Evolutionary conservation across 2,113 vertebrate species (phyloP).

Genomic region (Sturnira hondurensis): DNA sequence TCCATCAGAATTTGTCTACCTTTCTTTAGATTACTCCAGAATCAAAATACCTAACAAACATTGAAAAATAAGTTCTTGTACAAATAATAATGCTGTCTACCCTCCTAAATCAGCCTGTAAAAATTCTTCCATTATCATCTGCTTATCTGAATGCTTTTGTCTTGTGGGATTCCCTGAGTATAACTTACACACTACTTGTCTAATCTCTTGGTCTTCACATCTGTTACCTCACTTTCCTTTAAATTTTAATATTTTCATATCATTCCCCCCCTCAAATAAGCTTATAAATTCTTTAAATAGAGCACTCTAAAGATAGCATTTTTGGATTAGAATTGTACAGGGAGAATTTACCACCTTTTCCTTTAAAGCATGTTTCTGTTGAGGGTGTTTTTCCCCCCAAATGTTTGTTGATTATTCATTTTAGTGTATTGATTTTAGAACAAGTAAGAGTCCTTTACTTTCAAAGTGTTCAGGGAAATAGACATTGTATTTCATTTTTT

Average conservation of each 20-base stretch:
- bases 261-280: neutral
- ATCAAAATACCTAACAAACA: neutral
- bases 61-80: neutral
- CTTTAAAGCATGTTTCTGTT: neutral
- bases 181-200: neutral
- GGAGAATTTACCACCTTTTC: neutral
- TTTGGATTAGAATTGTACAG: neutral
- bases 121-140: neutral
- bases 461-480: neutral
- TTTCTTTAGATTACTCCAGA: neutral
- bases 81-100: neutral
- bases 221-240: neutral
- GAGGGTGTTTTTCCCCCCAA: neutral
- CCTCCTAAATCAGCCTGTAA: neutral
- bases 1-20: neutral
- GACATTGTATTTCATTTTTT: neutral
- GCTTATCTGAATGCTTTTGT: neutral
- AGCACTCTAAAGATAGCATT: neutral
- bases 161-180: neutral
- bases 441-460: neutral
- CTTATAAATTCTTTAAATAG: neutral
- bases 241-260: neutral
- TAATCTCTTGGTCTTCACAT: neutral
- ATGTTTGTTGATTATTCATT: neutral
- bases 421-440: neutral